Conservation (phyloP, 2,797 vertebrate species). For the Hephaestus fuliginosus region DNA sequence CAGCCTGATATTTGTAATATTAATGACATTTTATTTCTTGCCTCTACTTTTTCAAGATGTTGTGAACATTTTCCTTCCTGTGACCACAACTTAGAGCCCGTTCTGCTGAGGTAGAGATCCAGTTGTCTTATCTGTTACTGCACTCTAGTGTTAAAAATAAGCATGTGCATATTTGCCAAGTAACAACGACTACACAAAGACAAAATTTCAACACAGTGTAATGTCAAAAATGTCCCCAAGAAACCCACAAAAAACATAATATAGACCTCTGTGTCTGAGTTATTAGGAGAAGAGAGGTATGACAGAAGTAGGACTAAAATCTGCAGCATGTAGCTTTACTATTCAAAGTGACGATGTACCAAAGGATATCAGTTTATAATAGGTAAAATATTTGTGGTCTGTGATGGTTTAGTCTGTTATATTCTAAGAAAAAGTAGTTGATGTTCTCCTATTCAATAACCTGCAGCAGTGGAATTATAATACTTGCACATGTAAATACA, state of each 20-base stretch:
- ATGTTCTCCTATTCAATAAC: not conserved
- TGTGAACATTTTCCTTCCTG: not conserved
- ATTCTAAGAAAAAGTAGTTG: not conserved
- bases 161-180: conserved; percentile 30
- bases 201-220: not conserved
- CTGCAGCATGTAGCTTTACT: not conserved
- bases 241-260: not conserved
- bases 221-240: not conserved
- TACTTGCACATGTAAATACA: not conserved
- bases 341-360: not conserved
- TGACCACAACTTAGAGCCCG: not conserved
- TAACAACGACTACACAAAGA: not conserved
- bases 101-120: not conserved
- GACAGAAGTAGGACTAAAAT: not conserved
- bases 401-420: not conserved
- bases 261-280: not conserved
- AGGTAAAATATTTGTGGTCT: not conserved
- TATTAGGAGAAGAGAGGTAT: too few relatives aligned
- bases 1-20: not conserved
- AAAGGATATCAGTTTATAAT: not conserved
- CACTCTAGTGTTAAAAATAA: conserved; percentile 72
- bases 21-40: not conserved
- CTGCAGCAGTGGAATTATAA: not conserved
- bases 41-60: not conserved
- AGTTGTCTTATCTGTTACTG: conserved; percentile 55